These are phyloP conservation scores for Australoheros scitulus DNA, from an alignment of 2,113 vertebrate species.

Conservation along the genomic window DNA sequence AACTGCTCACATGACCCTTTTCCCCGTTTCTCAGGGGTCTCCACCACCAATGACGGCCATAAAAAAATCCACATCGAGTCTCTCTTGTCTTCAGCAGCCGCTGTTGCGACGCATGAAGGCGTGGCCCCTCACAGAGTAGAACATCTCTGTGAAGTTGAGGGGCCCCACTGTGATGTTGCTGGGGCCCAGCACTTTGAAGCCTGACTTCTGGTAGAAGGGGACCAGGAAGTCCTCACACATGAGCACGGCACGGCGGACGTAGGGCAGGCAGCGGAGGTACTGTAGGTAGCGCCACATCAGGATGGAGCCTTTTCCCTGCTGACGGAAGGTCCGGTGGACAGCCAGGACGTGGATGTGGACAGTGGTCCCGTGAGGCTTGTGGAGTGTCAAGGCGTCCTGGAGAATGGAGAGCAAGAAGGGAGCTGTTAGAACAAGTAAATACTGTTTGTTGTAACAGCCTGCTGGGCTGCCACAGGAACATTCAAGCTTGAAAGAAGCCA, in stretches of 20 bases:
- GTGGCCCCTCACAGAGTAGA: slow-evolving; percentile 75
- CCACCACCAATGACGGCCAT: neutral
- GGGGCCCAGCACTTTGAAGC: slow-evolving; percentile 83
- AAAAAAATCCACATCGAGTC: neutral
- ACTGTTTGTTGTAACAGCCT: neutral
- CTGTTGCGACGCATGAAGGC: slow-evolving; percentile 87
- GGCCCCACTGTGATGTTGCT: slow-evolving; percentile 81
- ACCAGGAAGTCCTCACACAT: slow-evolving; percentile 88
- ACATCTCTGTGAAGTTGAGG: slow-evolving; percentile 85
- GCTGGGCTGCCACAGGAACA: neutral
- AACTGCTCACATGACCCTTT: neutral
- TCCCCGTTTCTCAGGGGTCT: neutral
- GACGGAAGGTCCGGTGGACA: slow-evolving; percentile 84
- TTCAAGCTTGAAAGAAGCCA: neutral
- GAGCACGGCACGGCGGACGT: slow-evolving; percentile 80
- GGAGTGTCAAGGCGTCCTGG: slow-evolving; percentile 86
- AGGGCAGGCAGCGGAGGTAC: slow-evolving; percentile 82
- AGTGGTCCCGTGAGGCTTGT: slow-evolving; percentile 78
- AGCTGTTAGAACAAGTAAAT: neutral
- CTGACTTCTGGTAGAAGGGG: slow-evolving; percentile 87
- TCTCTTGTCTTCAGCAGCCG: slow-evolving; percentile 53
- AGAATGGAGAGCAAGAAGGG: neutral
- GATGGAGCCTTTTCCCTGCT: slow-evolving; percentile 89
- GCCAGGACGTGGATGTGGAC: slow-evolving; percentile 91
- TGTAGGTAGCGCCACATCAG: slow-evolving; percentile 90